Evolutionary conservation across 1,140 invertebrate species (phyloP), one percentile per base, ranked within the genome.

Genomic region (Hormaphis cornu): DNA sequence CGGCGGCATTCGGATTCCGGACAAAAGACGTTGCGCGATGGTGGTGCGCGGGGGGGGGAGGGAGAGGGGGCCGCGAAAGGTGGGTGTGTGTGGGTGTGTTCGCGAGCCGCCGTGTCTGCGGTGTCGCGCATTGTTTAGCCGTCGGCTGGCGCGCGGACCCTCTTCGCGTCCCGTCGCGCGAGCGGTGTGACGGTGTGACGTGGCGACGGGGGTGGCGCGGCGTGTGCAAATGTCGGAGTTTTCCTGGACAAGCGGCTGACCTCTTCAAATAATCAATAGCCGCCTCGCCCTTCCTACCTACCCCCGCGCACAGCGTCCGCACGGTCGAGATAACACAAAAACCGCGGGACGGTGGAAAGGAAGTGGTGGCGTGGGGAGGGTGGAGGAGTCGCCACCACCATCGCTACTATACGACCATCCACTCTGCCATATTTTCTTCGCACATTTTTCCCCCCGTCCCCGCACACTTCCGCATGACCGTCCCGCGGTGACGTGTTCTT

Each of bases 191-290:
- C 3, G 14, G 5, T 1, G n/a, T n/a, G 4, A n/a, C 16, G 30
- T 1, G 1, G 53, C 18, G 24, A 7, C 0, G 33, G 35, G 35
- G 40, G 18, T 7, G 20, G 16, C 44, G 61, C 8, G 44, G 16
- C 44, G 44, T n/a, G n/a, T 48, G 61, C 44, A 30, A 63, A 63
- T 63, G 59, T 63, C 61, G 61, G 61, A 50, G 61, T 66, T 66
- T 66, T 66, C 61, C 61, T 66, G 61, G 61, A 66, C 61, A 66
- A 66, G 61, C 61, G 61, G 61, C 61, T 66, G 61, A 66, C 61
- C 61, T 66, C 61, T 66, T 48, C 24, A 66, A 66, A 66, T 66
- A 66, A 66, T 66, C 61, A 66, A 66, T 66, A 66, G 61, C 61
- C 61, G 61, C 61, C 61, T 3, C 37, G n/a, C n/a, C n/a, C n/a